A percentile compares a stretch with the other conserved stretches of the same genome.
These are phyloP conservation scores for Drosophila burlai DNA, from an alignment of 1,140 invertebrate species.

Conservation along the genomic window DNA sequence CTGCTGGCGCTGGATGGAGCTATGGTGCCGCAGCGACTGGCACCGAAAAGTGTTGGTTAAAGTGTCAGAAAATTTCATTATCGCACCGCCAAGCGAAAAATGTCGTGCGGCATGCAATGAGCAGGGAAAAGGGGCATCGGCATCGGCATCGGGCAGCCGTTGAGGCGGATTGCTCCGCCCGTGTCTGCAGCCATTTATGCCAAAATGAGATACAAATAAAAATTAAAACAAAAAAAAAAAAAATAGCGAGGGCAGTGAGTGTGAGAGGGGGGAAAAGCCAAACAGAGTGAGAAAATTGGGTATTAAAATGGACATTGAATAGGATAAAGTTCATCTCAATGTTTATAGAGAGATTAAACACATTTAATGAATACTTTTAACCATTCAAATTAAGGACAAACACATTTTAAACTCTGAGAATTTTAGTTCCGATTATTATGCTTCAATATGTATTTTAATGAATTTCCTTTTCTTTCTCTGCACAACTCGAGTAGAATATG, in stretches of 20 bases:
- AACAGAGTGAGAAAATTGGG: constrained; percentile 18
- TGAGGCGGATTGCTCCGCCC: constrained; percentile 53
- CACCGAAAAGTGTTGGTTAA: constrained; percentile 79
- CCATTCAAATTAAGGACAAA: background rate
- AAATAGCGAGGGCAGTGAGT: constrained; percentile 29
- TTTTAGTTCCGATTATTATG: background rate
- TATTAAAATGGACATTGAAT: background rate
- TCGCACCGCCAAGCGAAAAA: constrained; percentile 74
- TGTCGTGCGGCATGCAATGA: constrained; percentile 79
- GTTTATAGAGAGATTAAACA: too few species aligned
- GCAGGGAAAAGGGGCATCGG: constrained; percentile 14
- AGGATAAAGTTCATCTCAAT: too few species aligned
- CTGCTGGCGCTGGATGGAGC: constrained; percentile 44
- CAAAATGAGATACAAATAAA: constrained; percentile 78
- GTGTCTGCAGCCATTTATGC: constrained; percentile 79
- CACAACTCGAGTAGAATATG: constrained; percentile 21
- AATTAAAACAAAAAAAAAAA: constrained; percentile 47
- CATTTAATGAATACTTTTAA: too few species aligned
- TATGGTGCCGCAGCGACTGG: constrained; percentile 52
- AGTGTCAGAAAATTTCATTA: constrained; percentile 82
- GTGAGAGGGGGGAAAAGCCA: background rate
- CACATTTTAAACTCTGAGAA: too few species aligned
- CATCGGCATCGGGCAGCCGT: constrained; percentile 1
- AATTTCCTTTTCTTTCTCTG: constrained; percentile 19
- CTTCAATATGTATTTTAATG: too few species aligned